These are phyloP conservation scores for Drosophila infuscata DNA, from an alignment of 2,888 invertebrate genomes.

Conservation along the genomic window DNA sequence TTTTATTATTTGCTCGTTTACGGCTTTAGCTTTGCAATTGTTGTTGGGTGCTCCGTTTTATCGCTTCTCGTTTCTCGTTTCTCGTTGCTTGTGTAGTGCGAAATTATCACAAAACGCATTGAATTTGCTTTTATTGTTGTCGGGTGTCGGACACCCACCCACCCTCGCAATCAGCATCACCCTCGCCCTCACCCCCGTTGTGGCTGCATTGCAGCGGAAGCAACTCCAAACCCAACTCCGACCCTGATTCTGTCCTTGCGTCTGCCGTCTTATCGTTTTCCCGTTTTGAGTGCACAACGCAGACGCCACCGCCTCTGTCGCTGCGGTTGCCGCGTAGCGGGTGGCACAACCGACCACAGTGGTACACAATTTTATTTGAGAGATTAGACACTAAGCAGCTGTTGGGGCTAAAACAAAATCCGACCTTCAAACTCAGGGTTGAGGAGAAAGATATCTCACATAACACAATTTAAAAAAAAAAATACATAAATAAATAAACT, in stretches of 20 bases:
- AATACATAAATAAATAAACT: background rate
- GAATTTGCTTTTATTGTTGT: conserved; percentile 78
- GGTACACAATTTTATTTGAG: conserved; percentile 12
- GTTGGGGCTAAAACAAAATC: background rate
- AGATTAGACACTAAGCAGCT: background rate
- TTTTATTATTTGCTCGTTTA: conserved; percentile 76
- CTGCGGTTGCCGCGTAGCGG: conserved; percentile 50
- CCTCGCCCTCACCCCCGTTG: background rate
- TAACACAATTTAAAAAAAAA: background rate
- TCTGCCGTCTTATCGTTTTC: conserved; percentile 72
- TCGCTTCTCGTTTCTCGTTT: conserved; percentile 47
- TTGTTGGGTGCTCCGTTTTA: conserved; percentile 31
- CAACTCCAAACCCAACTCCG: background rate
- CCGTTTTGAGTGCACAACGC: conserved; percentile 61
- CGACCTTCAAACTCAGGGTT: background rate
- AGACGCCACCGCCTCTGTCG: conserved; percentile 22
- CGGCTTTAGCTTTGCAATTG: conserved; percentile 45
- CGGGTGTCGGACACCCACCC: conserved; percentile 35
- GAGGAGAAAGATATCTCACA: background rate
- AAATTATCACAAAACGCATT: conserved; percentile 78
- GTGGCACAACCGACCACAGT: conserved; percentile 40
- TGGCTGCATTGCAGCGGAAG: conserved; percentile 61
- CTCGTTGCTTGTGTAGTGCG: conserved; percentile 64
- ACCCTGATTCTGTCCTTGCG: conserved; percentile 1
- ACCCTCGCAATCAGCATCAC: conserved; percentile 12